Evolutionary conservation across 2,888 invertebrate species (phyloP).

Genomic region (Brachypalpus laphriformis): DNA sequence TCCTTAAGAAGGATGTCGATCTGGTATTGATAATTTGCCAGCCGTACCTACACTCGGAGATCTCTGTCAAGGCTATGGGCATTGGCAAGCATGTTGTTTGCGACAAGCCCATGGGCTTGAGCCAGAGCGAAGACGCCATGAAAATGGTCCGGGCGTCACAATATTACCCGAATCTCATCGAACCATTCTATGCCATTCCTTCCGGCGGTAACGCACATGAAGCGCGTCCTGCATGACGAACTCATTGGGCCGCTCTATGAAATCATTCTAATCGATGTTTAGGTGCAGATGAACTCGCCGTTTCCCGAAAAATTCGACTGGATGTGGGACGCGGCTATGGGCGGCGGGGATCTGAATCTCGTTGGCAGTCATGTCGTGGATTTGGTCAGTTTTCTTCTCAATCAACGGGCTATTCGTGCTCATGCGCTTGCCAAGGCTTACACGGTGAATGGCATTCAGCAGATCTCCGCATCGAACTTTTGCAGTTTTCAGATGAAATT

Average conservation of each 20-base stretch:
- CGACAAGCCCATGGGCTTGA: conserved; percentile 95
- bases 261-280: conserved; percentile 92
- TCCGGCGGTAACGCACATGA: conserved; percentile 95
- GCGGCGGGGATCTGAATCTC: conserved; percentile 95
- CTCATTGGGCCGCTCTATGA: conserved; percentile 91
- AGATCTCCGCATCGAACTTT: conserved; percentile 97
- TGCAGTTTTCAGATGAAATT: conserved; percentile 97
- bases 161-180: conserved; percentile 96
- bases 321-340: conserved; percentile 98
- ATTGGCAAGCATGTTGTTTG: conserved; percentile 99
- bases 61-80: conserved; percentile 97
- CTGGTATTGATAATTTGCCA: conserved; percentile 96
- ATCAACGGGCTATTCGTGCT: conserved; percentile 91
- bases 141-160: conserved; percentile 98
- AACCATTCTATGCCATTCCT: conserved; percentile 96
- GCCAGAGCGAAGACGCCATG: conserved; percentile 91
- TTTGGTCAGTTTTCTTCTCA: conserved; percentile 91
- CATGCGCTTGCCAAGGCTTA: conserved; percentile 97
- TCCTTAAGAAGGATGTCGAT: conserved; percentile 96
- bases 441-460: conserved; percentile 95
- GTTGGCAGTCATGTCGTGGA: conserved; percentile 98
- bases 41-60: conserved; percentile 95
- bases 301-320: conserved; percentile 93
- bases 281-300: conserved; percentile 92
- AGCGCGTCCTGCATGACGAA: conserved; percentile 91